Base-by-base conservation (phyloP, 2,113 vertebrate species). In the Capreolus pygargus region DNA sequence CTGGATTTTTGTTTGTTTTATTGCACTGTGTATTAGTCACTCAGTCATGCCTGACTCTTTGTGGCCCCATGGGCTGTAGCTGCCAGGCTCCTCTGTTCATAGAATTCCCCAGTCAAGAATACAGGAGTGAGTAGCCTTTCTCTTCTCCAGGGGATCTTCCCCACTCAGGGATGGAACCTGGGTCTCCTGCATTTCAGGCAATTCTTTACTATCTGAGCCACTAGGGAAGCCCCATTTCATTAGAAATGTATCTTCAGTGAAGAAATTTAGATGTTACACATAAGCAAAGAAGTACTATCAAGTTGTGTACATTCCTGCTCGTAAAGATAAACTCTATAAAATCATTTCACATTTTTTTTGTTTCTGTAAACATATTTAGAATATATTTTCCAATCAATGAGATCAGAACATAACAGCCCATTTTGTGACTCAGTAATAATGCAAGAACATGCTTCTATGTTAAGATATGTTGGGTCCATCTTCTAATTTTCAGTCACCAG, bases 301-400 rank as follows among this genome's bases (percentile, higher is more conserved):
- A 54, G 47, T 57, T 60, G 61, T 8, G 12, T 58, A 64, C 33
- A 54, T 81, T 74, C 30, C 39, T 1, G 36, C 45, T 39, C 52
- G 30, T 91, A 81, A 16, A 91, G 47, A 93, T 57, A 96, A 97
- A 6, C 61, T 81, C 10, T 57, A 36, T 36, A 92, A 94, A 92
- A 89, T 43, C 36, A 16, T 86, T 92, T 64, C 45, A 76, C 36
- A 17, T 64, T 28, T 93, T 92, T 96, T 23, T 89, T 74, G 5
- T 95, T 92, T 92, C 74, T 89, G 58, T 57, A 81, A 82, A 61
- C n/a, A 84, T 64, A 85, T 81, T 91, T 91, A 84, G 87, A 95
- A 92, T 55, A 30, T 13, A 30, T 78, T 84, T 91, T 86, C 57
- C 76, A 64, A 25, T 74, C 39, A 82, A 23, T 55, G n/a, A 76